Percentiles rank a stretch among this genome's conserved stretches.
Conservation (phyloP, 2,888 invertebrate genomes). For the Drosophila pseudotalamancana region DNA sequence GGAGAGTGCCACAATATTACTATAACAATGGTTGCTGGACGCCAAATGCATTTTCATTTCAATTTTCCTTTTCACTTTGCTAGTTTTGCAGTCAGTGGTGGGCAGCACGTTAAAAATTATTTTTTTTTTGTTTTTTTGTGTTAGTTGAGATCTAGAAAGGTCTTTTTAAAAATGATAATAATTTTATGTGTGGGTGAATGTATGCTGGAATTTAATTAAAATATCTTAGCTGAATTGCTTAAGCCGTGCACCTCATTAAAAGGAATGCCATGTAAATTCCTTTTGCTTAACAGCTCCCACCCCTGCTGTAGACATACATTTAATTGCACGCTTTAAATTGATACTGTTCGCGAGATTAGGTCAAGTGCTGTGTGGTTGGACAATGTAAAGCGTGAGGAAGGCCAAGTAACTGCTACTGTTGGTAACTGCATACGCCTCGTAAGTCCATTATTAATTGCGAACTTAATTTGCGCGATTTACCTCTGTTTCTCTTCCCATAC, state of each 20-base stretch:
- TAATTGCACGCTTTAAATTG: conserved; percentile 59
- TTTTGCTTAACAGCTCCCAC: conserved; percentile 4
- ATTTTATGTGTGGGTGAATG: conserved; percentile 43
- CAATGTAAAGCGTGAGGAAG: background rate
- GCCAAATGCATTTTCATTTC: conserved; percentile 29
- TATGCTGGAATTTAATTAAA: conserved; percentile 72
- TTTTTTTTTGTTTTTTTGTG: conserved; percentile 3
- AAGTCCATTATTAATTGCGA: conserved; percentile 9
- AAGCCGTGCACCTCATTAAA: conserved; percentile 7
- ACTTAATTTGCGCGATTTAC: conserved; percentile 8
- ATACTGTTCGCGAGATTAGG: conserved; percentile 58
- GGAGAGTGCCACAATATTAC: conserved; percentile 1
- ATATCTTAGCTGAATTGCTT: conserved; percentile 56
- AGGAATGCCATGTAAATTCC: conserved; percentile 42
- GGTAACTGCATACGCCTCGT: conserved; percentile 48
- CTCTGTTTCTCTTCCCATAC: background rate
- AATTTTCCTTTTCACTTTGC: conserved; percentile 24
- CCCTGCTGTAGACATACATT: conserved; percentile 18
- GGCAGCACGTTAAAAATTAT: conserved; percentile 41
- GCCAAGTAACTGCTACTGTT: background rate
- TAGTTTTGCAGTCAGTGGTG: conserved; percentile 27
- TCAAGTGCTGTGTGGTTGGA: conserved; percentile 16
- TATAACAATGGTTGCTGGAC: conserved; percentile 14
- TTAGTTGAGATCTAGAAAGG: background rate
- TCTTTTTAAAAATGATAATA: conserved; percentile 36